Percentiles rank a stretch among this genome's conserved stretches.
Conservation (phyloP, 30 jellyfish, hydroid and myxozoan genomes). For the Pelagia noctiluca region DNA sequence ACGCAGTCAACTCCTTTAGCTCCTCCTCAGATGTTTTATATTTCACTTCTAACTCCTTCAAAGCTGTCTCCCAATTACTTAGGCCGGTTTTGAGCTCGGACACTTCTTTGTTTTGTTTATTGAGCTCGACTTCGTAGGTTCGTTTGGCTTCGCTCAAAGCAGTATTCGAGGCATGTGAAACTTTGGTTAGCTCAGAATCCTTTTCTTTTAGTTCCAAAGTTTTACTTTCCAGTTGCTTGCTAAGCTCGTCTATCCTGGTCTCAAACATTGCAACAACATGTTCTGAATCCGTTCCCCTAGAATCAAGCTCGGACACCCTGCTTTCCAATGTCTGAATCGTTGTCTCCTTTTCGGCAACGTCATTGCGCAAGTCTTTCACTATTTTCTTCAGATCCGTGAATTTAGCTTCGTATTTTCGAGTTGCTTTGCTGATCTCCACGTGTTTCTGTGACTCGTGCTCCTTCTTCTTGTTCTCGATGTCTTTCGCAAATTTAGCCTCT, state of each 20-base stretch:
- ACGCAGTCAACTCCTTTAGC: conserved; percentile 31
- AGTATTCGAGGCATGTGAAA: conserved; percentile 38
- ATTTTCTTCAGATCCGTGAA: conserved; percentile 86
- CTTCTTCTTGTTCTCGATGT: conserved; percentile 77
- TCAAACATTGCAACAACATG: conserved; percentile 57
- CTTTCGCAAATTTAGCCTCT: conserved; percentile 63
- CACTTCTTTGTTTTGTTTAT: conserved; percentile 55
- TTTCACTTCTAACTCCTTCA: conserved; percentile 52
- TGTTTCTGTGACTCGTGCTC: conserved; percentile 89
- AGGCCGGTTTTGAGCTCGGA: conserved; percentile 53
- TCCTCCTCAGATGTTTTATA: conserved; percentile 64
- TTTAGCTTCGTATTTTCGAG: conserved; percentile 79
- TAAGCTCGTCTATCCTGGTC: conserved; percentile 54
- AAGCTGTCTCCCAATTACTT: conserved; percentile 63
- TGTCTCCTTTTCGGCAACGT: conserved; percentile 76
- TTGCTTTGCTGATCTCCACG: conserved; percentile 82
- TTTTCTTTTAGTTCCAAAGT: conserved; percentile 46
- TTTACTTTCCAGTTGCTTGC: conserved; percentile 43
- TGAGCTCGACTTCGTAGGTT: conserved; percentile 29
- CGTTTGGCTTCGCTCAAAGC: conserved; percentile 27
- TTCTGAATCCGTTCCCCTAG: conserved; percentile 60
- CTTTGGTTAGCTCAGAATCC: conserved; percentile 43
- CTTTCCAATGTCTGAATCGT: conserved; percentile 39
- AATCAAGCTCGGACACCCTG: conserved; percentile 39
- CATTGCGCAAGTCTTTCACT: conserved; percentile 84